Base-by-base conservation (phyloP, 2,113 vertebrate genomes). In the Papio anubis region DNA sequence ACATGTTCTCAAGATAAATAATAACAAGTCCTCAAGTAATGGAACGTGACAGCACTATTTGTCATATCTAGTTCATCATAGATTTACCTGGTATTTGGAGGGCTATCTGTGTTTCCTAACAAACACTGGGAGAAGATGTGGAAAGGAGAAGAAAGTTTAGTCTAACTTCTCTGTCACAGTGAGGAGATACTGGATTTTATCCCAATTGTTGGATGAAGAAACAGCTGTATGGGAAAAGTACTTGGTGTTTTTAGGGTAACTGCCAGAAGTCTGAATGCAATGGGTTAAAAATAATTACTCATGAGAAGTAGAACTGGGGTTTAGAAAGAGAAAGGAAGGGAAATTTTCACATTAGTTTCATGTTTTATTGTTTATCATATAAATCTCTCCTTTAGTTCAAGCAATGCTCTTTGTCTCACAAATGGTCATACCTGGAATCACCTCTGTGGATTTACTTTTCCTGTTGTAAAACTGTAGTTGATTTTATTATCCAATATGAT, bases 401-500 rank as follows among this genome's bases (percentile, higher is more conserved):
- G 75, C 25, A 45, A 45, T 89, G 45, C 16, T 40, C 12, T 91
- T 50, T 17, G 14, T 91, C 43, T 89, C n/a, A 81, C n/a, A 66
- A 68, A 85, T 76, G 61, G 73, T 59, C 75, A 75, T 57, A 76
- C 50, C 81, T 75, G n/a, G 57, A 93, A 59, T 95, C 61, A 78
- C 57, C 68, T 79, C 75, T 94, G 30, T 72, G 45, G 84, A 82
- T 64, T 93, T 68, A 43, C 85, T 88, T 82, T 68, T 45, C n/a
- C 21, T 90, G 6, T 48, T 96, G 61, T 94, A 95, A 97, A 90
- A 90, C 76, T 59, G 5, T 21, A 76, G 20, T 81, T 93, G 57
- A 94, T 96, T 96, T 98, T 94, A 93, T 96, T 88, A 93, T 20
- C 64, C 86, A 78, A 30, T 94, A 57, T 85, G 64, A 92, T 88